phyloP scores from a whole-genome alignment of 1,140 invertebrate species.

The Sipha flava region DNA sequence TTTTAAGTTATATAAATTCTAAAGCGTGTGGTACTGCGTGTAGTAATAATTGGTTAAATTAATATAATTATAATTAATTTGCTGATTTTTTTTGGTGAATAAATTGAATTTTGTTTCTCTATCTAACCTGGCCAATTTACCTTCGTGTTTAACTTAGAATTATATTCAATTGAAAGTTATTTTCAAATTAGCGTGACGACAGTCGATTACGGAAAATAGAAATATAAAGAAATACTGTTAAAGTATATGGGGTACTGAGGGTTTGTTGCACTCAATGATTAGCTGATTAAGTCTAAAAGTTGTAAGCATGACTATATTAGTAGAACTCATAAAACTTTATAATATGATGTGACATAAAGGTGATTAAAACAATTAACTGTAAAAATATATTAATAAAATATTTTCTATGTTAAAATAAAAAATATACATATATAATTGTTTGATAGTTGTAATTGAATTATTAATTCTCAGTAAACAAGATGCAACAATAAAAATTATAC shows the following conservation, averaged over 20 bases:
- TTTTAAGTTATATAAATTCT: too few species aligned
- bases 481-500: too few species aligned
- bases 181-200: conserved; percentile 1
- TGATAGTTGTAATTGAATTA: neutral
- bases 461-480: too few species aligned
- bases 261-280: neutral
- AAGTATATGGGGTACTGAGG: neutral
- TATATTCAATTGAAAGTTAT: neutral
- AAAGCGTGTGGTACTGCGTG: too few species aligned
- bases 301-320: neutral
- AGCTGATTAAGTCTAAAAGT: neutral
- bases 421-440: neutral
- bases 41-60: neutral
- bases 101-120: neutral
- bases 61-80: neutral
- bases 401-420: neutral
- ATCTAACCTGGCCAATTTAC: neutral
- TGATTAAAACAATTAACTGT: neutral
- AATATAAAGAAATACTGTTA: neutral
- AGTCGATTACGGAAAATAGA: neutral
- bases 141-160: neutral
- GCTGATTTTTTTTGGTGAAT: neutral
- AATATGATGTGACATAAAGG: neutral
- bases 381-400: neutral
- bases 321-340: neutral